Evolutionary conservation across 2,888 invertebrate genomes (phyloP).

Genomic region (Campaea margaritaria): DNA sequence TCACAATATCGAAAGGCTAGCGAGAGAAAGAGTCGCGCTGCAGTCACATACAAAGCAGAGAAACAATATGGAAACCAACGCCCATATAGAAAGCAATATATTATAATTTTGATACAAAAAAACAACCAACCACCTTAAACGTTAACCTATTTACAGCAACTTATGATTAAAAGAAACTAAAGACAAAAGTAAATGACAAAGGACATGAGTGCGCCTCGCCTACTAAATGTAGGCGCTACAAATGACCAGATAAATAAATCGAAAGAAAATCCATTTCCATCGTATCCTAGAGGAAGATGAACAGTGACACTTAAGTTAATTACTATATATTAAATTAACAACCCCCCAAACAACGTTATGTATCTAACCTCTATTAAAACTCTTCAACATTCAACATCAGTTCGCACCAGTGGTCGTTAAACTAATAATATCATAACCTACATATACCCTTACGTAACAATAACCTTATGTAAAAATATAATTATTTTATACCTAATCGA

Average conservation of each 20-base stretch:
- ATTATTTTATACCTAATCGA: slow-evolving; percentile 53
- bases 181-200: slow-evolving; percentile 67
- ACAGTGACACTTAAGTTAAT: slow-evolving; percentile 48
- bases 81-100: slow-evolving; percentile 67
- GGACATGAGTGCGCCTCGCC: slow-evolving; percentile 41
- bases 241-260: slow-evolving; percentile 66
- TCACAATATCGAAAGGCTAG: slow-evolving; percentile 70
- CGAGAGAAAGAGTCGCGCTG: slow-evolving; percentile 44
- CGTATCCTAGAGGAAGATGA: slow-evolving; percentile 60
- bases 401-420: slow-evolving; percentile 81
- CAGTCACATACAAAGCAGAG: slow-evolving; percentile 43
- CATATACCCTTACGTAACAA: slow-evolving; percentile 62
- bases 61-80: slow-evolving; percentile 51
- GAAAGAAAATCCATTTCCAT: slow-evolving; percentile 42
- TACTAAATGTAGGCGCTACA: slow-evolving; percentile 27
- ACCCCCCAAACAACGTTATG: slow-evolving; percentile 74
- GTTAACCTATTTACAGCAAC: slow-evolving; percentile 68
- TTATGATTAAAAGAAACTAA: slow-evolving; percentile 65
- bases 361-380: slow-evolving; percentile 80
- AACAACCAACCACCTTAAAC: slow-evolving; percentile 76
- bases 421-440: slow-evolving; percentile 64
- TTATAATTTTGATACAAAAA: slow-evolving; percentile 65
- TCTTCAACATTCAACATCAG: slow-evolving; percentile 83
- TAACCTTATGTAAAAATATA: slow-evolving; percentile 80
- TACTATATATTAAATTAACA: slow-evolving; percentile 75